Conservation (phyloP, 2,113 vertebrate genomes). For the Ciconia stormi region DNA sequence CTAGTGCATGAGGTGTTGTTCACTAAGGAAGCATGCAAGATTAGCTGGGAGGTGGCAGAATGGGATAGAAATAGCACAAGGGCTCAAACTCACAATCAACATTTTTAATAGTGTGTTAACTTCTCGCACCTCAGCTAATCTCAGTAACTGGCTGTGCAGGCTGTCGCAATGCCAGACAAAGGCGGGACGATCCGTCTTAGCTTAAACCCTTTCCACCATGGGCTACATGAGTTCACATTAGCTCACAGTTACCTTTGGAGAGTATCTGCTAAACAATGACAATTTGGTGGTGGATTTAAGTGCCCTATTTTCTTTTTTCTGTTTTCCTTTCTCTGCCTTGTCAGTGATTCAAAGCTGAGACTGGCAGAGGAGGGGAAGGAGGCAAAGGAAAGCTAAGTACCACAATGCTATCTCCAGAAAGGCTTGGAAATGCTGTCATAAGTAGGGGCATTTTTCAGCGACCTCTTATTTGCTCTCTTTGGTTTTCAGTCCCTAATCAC, state of each 20-base stretch:
- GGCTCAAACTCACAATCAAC: neutral
- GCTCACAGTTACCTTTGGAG: neutral
- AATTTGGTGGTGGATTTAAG: neutral
- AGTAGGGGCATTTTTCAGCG: neutral
- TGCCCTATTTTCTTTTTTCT: neutral
- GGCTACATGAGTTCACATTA: neutral
- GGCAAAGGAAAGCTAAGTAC: neutral
- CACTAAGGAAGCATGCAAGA: neutral
- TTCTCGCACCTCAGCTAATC: neutral
- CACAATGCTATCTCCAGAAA: neutral
- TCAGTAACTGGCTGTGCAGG: neutral
- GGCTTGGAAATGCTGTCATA: neutral
- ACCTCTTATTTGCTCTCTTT: neutral
- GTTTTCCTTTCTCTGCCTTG: neutral
- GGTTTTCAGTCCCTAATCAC: neutral
- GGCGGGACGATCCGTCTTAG: neutral
- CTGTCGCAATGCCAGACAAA: neutral
- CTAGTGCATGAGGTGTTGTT: neutral
- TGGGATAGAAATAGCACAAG: neutral
- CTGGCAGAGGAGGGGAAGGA: neutral
- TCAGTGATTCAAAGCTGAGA: neutral
- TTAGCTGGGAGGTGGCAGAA: neutral
- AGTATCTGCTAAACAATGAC: neutral
- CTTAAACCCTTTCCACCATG: neutral
- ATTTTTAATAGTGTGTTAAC: neutral